phyloP scores from a whole-genome alignment of 2,113 vertebrate genomes.

The Zingel zingel region DNA sequence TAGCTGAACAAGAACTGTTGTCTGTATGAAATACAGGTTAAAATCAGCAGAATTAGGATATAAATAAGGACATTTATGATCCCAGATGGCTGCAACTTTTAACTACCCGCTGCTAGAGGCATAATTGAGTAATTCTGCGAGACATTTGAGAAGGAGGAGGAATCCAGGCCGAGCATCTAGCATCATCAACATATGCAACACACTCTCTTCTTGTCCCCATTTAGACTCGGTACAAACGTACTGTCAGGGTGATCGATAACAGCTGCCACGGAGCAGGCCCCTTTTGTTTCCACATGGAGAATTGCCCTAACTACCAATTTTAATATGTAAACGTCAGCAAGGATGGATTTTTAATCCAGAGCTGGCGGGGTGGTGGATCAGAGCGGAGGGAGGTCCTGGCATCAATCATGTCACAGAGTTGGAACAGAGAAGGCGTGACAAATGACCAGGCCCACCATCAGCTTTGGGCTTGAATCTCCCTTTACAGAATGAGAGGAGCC shows the following conservation, averaged over 20 bases:
- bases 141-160: neutral
- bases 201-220: conserved; percentile 24
- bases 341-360: conserved; percentile 80
- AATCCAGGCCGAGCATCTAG: neutral
- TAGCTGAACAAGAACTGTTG: neutral
- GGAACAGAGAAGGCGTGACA: conserved; percentile 67
- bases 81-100: neutral
- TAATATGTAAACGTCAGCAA: conserved; percentile 81
- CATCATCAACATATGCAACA: conserved; percentile 37
- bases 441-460: conserved; percentile 71
- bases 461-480: conserved; percentile 55
- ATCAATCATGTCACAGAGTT: conserved; percentile 75
- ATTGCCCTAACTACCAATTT: conserved; percentile 74
- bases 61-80: neutral
- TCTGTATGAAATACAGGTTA: neutral
- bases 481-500: conserved; percentile 53
- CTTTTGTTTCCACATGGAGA: conserved; percentile 72
- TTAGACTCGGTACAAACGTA: conserved; percentile 31
- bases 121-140: neutral
- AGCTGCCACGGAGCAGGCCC: conserved; percentile 36
- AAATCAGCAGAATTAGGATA: neutral
- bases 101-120: neutral
- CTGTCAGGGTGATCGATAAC: conserved; percentile 73
- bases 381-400: conserved; percentile 58
- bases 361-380: conserved; percentile 67